Percentiles rank a stretch among this genome's conserved stretches.
Evolutionary conservation across 2,113 vertebrate genomes (phyloP).

Genomic region (Microcebus tavaratra): DNA sequence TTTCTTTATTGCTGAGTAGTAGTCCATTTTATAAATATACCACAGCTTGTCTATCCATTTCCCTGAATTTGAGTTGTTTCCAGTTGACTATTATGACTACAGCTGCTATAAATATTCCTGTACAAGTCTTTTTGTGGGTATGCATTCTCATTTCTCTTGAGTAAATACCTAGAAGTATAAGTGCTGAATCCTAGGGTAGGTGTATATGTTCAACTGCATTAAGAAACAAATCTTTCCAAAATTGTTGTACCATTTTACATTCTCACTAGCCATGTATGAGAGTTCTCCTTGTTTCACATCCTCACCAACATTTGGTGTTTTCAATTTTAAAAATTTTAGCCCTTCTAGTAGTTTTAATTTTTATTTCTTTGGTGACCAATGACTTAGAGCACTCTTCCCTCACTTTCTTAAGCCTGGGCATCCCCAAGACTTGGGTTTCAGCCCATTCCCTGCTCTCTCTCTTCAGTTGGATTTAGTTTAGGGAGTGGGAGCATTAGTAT

Average conservation of each 20-base stretch:
- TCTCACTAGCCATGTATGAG: not conserved
- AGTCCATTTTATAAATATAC: not conserved
- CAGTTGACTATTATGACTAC: not conserved
- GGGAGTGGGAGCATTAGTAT: not conserved
- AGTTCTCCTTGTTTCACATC: not conserved
- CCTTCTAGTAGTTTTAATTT: constrained; percentile 23
- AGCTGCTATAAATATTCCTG: not conserved
- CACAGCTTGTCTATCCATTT: not conserved
- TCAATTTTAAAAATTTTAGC: constrained; percentile 1
- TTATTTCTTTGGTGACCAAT: constrained; percentile 23
- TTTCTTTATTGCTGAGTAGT: not conserved
- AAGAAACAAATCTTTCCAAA: not conserved
- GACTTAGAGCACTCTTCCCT: not conserved
- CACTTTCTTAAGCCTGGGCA: not conserved
- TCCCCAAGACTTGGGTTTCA: not conserved
- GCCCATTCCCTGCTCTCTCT: not conserved
- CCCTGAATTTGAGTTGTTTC: not conserved
- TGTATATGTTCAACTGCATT: not conserved
- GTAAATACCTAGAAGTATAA: not conserved
- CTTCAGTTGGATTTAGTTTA: constrained; percentile 35
- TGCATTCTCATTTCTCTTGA: constrained; percentile 1
- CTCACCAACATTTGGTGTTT: not conserved
- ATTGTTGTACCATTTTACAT: not conserved
- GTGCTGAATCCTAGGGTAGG: not conserved
- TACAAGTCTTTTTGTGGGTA: not conserved